Evolutionary conservation across 1,140 invertebrate genomes (phyloP), one percentile per base, ranked within the genome.

Genomic region (Hyles vespertilio): DNA sequence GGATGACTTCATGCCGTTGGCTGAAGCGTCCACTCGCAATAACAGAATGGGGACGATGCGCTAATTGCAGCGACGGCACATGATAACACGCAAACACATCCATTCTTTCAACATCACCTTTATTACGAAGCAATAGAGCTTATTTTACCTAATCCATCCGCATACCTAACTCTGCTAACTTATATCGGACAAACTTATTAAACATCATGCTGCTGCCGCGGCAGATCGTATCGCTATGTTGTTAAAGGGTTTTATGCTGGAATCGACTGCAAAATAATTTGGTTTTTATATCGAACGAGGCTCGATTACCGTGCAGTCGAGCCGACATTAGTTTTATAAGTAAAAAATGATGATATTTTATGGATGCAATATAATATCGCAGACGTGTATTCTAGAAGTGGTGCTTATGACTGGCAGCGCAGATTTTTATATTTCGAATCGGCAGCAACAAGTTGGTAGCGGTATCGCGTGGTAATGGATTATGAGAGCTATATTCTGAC

Each of bases 41-140:
- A 67, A 59, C 65, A 63, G 57, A 62, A 67, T 64, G 61, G 45
- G 56, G 53, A 63, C 58, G 61, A 63, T 64, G 65, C 61, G 51
- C 65, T 67, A 67, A 63, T 67, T 63, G 58, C 61, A 63, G 52
- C 58, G 57, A 51, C 58, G 40, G 55, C 51, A 45, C 44, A 50
- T 58, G 51, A 61, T 58, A 59, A 12, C 51, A 55, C 8, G 50
- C 51, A 55, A 65, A 58, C 40, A 43, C 32, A 43, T 49, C 51
- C 11, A 53, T 32, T 11, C 49, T 22, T 5, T 9, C 1, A 10
- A 34, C 2, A 36, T 34, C 12, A 43, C 43, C 55, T 22, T n/a
- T 62, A 10, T 40, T 12, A 3, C 3, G 0, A 1, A 36, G 0
- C 9, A 10, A 12, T 60, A 57, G 45, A 10, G 60, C 34, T 53